Conservation (phyloP, 2,888 invertebrate species). For the Leptothorax acervorum region DNA sequence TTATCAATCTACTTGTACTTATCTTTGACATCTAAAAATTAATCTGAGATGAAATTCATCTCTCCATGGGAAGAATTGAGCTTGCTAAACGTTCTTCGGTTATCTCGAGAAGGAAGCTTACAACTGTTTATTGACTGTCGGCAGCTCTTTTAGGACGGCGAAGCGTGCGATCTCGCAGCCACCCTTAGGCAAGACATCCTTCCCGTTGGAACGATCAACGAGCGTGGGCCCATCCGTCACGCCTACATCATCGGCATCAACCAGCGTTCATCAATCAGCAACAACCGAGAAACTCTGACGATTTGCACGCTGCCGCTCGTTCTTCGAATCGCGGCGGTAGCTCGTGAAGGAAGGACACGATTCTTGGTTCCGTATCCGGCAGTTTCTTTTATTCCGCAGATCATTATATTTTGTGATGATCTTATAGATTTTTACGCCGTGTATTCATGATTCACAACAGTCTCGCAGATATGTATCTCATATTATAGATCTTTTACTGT, state of each 20-base stretch:
- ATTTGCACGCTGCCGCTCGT: conserved; percentile 84
- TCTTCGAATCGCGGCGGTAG: conserved; percentile 83
- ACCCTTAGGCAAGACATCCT: conserved; percentile 77
- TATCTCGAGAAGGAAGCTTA: conserved; percentile 4
- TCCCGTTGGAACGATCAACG: conserved; percentile 82
- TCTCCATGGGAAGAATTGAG: background rate
- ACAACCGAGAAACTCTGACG: conserved; percentile 83
- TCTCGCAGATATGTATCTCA: background rate
- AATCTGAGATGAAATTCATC: background rate
- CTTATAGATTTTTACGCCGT: conserved; percentile 1
- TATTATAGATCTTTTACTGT: conserved; percentile 24
- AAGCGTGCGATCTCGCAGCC: conserved; percentile 86
- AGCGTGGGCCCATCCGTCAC: conserved; percentile 79
- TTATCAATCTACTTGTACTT: background rate
- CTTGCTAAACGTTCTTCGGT: background rate
- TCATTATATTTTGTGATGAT: background rate
- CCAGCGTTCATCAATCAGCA: conserved; percentile 70
- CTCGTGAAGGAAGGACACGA: conserved; percentile 33
- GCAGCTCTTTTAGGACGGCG: conserved; percentile 85
- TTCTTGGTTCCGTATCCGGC: conserved; percentile 21
- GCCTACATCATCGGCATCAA: conserved; percentile 74
- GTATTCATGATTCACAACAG: background rate
- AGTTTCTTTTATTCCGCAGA: conserved; percentile 15
- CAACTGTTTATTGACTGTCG: conserved; percentile 34
- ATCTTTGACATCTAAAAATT: background rate